Percentiles rank a stretch among this genome's conserved stretches.
Evolutionary conservation across 2,113 vertebrate genomes (phyloP).

Genomic region (Albula glossodonta): DNA sequence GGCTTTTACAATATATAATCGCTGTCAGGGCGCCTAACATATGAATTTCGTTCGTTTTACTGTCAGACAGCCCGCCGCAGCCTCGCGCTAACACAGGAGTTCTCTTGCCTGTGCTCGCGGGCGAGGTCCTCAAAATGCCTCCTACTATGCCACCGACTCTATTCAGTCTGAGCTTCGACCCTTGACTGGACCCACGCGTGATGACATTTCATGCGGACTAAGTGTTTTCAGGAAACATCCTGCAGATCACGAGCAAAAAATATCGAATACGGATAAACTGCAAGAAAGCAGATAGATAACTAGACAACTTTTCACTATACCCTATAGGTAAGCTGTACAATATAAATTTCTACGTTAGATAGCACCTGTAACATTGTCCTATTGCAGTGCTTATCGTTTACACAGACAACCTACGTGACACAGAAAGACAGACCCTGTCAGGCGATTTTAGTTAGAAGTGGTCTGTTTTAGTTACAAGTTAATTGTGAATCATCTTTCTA

Average conservation of each 20-base stretch:
- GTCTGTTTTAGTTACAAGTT: background rate
- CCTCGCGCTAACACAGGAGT: background rate
- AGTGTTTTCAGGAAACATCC: background rate
- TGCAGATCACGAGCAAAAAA: background rate
- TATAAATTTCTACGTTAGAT: background rate
- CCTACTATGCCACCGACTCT: background rate
- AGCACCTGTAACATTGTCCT: background rate
- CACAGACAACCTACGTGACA: background rate
- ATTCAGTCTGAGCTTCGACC: background rate
- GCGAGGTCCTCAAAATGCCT: background rate
- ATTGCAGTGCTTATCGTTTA: background rate
- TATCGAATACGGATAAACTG: too few species aligned
- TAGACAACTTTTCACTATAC: background rate
- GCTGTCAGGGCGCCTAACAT: background rate
- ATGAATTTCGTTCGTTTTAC: background rate
- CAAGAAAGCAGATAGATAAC: background rate
- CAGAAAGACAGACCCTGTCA: background rate
- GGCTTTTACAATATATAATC: background rate
- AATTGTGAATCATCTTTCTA: background rate
- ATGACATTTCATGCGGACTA: background rate
- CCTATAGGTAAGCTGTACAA: background rate
- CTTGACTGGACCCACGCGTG: background rate
- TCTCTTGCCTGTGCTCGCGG: background rate
- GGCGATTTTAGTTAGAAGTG: background rate
- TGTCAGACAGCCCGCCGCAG: background rate